Percentiles rank a stretch among this genome's conserved stretches.
These are phyloP conservation scores for Promerops cafer DNA, from an alignment of 2,113 vertebrate species.

Conservation along the genomic window DNA sequence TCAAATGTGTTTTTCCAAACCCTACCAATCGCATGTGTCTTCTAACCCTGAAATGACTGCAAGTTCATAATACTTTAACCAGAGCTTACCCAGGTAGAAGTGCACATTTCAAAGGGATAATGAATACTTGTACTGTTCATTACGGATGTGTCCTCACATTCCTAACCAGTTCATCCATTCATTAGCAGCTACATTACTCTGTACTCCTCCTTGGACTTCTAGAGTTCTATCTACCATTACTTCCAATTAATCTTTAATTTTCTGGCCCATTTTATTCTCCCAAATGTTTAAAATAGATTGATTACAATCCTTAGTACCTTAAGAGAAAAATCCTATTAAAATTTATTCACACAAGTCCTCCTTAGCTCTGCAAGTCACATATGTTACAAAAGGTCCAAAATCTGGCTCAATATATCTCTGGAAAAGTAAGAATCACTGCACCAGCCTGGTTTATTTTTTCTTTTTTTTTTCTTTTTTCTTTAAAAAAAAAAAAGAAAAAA, in stretches of 20 bases:
- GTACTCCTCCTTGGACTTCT: not conserved
- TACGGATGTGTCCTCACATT: not conserved
- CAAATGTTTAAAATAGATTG: not conserved
- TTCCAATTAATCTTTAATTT: not conserved
- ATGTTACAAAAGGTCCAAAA: not conserved
- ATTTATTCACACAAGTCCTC: not conserved
- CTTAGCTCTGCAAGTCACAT: not conserved
- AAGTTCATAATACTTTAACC: not conserved
- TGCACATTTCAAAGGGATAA: not conserved
- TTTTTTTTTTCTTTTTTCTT: not conserved
- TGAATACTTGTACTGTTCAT: not conserved
- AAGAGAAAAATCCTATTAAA: not conserved
- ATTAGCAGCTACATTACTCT: not conserved
- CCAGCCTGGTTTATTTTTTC: not conserved
- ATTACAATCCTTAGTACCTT: not conserved
- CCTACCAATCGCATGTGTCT: rapidly evolving
- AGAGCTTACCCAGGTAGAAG: not conserved
- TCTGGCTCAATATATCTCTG: not conserved
- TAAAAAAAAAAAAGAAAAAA: too few relatives aligned
- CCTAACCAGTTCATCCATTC: not conserved
- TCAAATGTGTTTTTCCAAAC: not conserved
- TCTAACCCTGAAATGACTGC: not conserved
- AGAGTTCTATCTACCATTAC: not conserved
- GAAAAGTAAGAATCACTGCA: not conserved
- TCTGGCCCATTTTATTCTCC: not conserved